Evolutionary conservation across 2,797 vertebrate species (phyloP), one percentile per base, ranked within the genome.

Genomic region (Typhlichthys subterraneus): DNA sequence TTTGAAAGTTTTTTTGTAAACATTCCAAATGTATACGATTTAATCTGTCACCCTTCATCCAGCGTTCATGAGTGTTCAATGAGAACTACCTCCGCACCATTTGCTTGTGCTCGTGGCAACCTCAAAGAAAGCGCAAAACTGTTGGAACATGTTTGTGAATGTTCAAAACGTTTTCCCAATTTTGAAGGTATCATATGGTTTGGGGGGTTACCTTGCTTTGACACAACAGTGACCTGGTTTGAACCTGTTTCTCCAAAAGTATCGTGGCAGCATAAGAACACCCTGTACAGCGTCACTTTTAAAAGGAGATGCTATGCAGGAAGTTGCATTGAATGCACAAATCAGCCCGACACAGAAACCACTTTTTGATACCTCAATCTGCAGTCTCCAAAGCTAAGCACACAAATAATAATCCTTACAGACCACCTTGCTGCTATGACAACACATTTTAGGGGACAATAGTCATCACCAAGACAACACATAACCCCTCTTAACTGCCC

Each of bases 381-480:
- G 84, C 87, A 83, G 82, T 86, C 80, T 80, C 68, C 42, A 17
- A 65, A 80, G 82, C 77, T 85, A 86, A 90, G 33, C 38, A 61
- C 14, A 52, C 6, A 52, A 70, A 56, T 61, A 57, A 87, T 85
- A 91, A 89, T 87, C 77, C 90, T 87, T 68, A 85, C 86, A 89
- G 84, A 91, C 89, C 89, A 93, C 91, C 91, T 93, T 93, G 91
- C 88, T 90, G 83, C 92, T 88, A 92, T 90, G 80, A 90, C 75
- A 92, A 92, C 84, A 87, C 87, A 84, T 93, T 92, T 90, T 75
- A 85, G 63, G 87, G 85, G 83, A 93, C 93, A 93, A 93, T 93
- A 85, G 87, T 73, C 87, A 89, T 93, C 91, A 90, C 90, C 89
- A 89, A 75, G 90, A 91, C 90, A 93, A 91, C 91, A 89, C 87